phyloP scores from a whole-genome alignment of 2,797 vertebrate genomes.

The Acropternis orthonyx region DNA sequence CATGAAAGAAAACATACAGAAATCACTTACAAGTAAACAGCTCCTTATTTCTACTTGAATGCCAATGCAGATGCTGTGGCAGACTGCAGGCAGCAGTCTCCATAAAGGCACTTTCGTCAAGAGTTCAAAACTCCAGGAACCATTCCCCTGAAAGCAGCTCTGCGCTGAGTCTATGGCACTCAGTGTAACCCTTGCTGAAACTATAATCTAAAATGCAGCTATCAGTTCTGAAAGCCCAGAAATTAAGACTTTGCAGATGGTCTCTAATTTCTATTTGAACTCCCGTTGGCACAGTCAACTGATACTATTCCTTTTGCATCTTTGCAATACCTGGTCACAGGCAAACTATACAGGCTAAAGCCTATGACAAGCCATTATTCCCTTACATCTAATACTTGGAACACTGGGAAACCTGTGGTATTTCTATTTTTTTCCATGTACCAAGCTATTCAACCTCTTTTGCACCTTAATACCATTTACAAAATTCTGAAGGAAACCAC shows the following conservation, averaged over 20 bases:
- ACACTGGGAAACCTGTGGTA: neutral
- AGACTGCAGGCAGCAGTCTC: neutral
- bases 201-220: neutral
- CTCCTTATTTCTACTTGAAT: neutral
- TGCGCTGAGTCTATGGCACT: neutral
- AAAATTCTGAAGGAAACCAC: slow-evolving; percentile 19
- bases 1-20: neutral
- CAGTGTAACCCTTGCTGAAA: neutral
- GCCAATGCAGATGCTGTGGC: neutral
- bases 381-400: neutral
- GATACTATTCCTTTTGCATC: neutral
- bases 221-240: neutral
- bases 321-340: neutral
- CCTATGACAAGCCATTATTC: neutral
- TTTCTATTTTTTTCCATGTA: neutral
- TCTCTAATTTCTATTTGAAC: neutral
- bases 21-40: neutral
- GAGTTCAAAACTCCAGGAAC: neutral
- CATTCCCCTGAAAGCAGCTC: neutral
- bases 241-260: neutral
- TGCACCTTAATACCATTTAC: neutral
- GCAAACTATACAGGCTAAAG: neutral
- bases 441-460: neutral
- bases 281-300: neutral
- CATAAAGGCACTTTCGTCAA: neutral